A percentile compares a stretch with the other conserved stretches of the same genome.
These are phyloP conservation scores for Rosalia funebris DNA, from an alignment of 2,888 invertebrate species.

Conservation along the genomic window DNA sequence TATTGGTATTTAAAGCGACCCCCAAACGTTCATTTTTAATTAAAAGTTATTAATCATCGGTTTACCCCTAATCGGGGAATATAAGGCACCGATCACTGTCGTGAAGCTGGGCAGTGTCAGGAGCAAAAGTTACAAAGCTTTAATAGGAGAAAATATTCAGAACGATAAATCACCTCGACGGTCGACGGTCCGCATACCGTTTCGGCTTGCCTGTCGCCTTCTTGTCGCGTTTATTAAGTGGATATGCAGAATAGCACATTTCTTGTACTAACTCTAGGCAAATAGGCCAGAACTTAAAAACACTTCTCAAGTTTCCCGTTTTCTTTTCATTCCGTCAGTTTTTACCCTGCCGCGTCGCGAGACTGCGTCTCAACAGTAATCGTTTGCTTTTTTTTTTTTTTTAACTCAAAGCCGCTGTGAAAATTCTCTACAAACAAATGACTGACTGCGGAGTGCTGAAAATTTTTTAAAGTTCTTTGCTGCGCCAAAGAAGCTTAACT, in stretches of 20 bases:
- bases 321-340: slow-evolving; percentile 17
- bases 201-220: slow-evolving; percentile 19
- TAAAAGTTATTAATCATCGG: slow-evolving; percentile 3
- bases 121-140: neutral
- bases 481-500: too few species aligned
- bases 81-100: neutral
- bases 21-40: neutral
- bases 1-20: neutral
- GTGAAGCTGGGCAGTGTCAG: neutral
- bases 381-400: neutral
- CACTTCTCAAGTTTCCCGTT: slow-evolving; percentile 21
- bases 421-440: neutral
- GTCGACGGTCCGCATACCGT: slow-evolving; percentile 20
- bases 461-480: too few species aligned
- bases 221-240: slow-evolving; percentile 25
- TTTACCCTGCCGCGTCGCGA: neutral
- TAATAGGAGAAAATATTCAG: slow-evolving; percentile 17
- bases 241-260: slow-evolving; percentile 36
- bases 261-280: slow-evolving; percentile 28
- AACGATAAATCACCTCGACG: slow-evolving; percentile 13
- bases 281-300: slow-evolving; percentile 30
- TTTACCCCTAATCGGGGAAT: neutral
- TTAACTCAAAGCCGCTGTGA: neutral
- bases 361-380: too few species aligned
- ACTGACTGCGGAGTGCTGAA: neutral